Conservation (phyloP, 2,797 vertebrate genomes). For the Dendrocincla tyrannina region DNA sequence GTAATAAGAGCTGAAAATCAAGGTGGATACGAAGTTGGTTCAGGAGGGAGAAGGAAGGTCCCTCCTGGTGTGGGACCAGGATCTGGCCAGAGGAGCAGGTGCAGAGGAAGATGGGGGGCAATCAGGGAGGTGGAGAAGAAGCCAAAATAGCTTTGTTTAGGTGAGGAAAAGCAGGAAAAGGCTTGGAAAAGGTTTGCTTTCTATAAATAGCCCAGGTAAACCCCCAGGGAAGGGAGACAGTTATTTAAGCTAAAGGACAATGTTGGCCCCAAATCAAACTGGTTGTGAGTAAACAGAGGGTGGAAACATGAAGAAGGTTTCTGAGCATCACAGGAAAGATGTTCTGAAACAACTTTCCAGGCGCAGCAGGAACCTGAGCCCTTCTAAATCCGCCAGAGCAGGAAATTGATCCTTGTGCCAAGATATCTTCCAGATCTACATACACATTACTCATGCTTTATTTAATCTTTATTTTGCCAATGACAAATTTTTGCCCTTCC, state of each 20-base stretch:
- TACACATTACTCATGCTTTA: constrained; percentile 16
- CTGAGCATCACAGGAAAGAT: constrained; percentile 70
- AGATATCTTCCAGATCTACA: constrained; percentile 28
- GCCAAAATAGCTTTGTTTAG: constrained; percentile 10
- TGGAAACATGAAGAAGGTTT: constrained; percentile 35
- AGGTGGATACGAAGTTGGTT: fast-evolving
- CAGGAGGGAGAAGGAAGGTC: not conserved
- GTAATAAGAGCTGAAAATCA: fast-evolving
- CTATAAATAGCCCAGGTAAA: constrained; percentile 28
- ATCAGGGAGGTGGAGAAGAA: not conserved
- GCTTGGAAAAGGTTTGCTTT: constrained; percentile 10
- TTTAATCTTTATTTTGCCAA: not conserved
- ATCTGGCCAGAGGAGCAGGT: not conserved
- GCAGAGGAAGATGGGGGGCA: not conserved
- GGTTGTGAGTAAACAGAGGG: constrained; percentile 52
- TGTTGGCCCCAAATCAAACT: constrained; percentile 57
- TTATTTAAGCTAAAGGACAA: constrained; percentile 56
- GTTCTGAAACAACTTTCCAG: constrained; percentile 62
- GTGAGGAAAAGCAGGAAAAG: constrained; percentile 30
- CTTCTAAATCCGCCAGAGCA: constrained; percentile 42
- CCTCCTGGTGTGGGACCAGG: not conserved
- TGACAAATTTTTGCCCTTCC: not conserved
- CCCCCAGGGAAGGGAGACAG: constrained; percentile 34
- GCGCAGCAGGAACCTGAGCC: constrained; percentile 46
- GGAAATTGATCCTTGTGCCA: constrained; percentile 36